Evolutionary conservation across 2,888 invertebrate genomes (phyloP), one percentile per base, ranked within the genome.

Genomic region (Stenodema calcarata): DNA sequence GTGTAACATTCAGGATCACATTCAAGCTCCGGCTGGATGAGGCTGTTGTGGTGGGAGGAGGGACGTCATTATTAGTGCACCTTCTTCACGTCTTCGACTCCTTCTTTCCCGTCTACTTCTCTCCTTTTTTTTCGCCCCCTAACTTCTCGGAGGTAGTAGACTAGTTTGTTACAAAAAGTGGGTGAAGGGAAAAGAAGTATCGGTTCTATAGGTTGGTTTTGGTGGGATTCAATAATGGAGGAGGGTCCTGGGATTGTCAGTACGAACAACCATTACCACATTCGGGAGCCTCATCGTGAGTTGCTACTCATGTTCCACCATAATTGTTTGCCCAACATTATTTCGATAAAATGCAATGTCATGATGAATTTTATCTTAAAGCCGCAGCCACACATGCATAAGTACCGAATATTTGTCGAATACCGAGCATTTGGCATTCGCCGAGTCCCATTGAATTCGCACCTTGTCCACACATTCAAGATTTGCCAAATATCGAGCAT

Each of bases 51-150:
- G 80, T 12, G 27, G 76, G 12, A n/a, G 41, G 76, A n/a, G 76
- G 82, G 42, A 82, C 82, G 82, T 82, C 82, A 82, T 82, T 82
- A 82, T 82, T 82, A 82, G 82, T 82, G 69, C 82, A 82, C 82
- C 82, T 82, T 69, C 82, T 82, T 69, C 82, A 78, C 42, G 41
- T 80, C 44, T 80, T 28, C 80, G 9, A 82, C 82, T 82, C 41
- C 69, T 69, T 82, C 42, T 82, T 82, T 82, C 42, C 12, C 69
- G 82, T 42, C 82, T 82, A 54, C 54, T 54, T 42, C 41, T 41
- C 41, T 35, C 28, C 9, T 18, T 69, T 69, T 41, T 41, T 69
- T 82, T n/a, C 28, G 28, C 27, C 80, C 47, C 50, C 16, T 54
- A 75, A 75, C 80, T 82, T 69, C 41, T 69, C 23, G 30, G 81